phyloP scores from a whole-genome alignment of 2,113 vertebrate genomes.

The Prolemur simus region DNA sequence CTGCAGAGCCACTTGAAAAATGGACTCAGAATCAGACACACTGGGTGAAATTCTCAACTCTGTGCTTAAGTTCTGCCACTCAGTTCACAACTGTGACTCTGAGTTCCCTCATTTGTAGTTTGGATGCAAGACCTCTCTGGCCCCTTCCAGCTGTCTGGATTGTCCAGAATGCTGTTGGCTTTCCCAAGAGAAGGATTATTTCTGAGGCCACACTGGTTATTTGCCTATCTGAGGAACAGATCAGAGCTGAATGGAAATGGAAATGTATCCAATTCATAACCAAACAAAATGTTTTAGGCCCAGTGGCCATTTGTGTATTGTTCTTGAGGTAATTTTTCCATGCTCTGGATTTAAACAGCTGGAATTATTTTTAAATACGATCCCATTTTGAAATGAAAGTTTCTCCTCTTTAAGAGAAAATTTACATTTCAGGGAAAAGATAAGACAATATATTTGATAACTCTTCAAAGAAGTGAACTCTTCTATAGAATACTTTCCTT shows the following conservation, averaged over 20 bases:
- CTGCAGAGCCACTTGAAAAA: not conserved
- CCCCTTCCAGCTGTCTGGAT: not conserved
- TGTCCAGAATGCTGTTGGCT: not conserved
- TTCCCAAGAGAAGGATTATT: slow-evolving; percentile 1
- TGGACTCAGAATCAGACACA: not conserved
- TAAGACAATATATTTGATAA: slow-evolving; percentile 15
- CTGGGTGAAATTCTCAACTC: not conserved
- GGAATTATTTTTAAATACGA: slow-evolving; percentile 37
- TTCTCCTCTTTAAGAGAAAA: slow-evolving; percentile 31
- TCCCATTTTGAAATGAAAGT: slow-evolving; percentile 40
- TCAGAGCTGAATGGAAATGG: slow-evolving; percentile 33
- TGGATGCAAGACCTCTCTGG: not conserved
- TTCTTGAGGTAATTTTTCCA: slow-evolving; percentile 32
- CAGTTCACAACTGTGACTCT: not conserved
- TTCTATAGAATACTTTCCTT: not conserved
- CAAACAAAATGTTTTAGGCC: not conserved
- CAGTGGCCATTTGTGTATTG: not conserved
- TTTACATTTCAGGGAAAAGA: slow-evolving; percentile 46
- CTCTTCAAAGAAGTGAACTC: slow-evolving; percentile 6
- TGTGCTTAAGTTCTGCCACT: not conserved
- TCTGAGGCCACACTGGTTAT: not conserved
- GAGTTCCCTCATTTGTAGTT: not conserved
- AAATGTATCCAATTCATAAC: slow-evolving; percentile 3
- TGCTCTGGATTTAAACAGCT: slow-evolving; percentile 26
- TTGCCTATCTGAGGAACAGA: slow-evolving; percentile 42